Evolutionary conservation across 2,888 invertebrate genomes (phyloP), one percentile per base, ranked within the genome.

Genomic region (Onchidella celtica): DNA sequence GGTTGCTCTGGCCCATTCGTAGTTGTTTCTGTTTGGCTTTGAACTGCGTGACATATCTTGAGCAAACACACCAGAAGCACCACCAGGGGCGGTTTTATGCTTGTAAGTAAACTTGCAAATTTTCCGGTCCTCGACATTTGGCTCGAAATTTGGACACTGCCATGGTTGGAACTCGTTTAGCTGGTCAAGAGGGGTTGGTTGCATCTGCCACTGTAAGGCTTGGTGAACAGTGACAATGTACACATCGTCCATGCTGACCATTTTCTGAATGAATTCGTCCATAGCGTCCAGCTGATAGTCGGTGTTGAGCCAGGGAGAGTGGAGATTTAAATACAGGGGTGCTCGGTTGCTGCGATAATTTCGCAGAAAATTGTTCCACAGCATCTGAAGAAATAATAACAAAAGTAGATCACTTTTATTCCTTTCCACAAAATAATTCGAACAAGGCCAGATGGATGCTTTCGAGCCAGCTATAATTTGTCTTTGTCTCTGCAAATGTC

Each of bases 261-360:
- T 84, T 21, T 87, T 85, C 34, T 88, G 83, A 3, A 91, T 88
- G 83, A 92, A 92, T 36, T 89, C 83, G 66, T 90, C 88, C 89
- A 92, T 89, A 17, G 90, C 91, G 38, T 89, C 90, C 11, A 92
- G 78, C 55, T 90, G 85, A 69, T 87, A 87, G 1, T 87, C 86
- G 14, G 87, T 89, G 76, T 88, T 88, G 79, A 91, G 89, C 90
- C 90, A 97, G 0, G 95, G 95, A 0, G 97, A 95, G 92, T 96
- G 97, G 85, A 98, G 95, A 91, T 97, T 96, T 32, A 98, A 94
- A 2, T 97, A 97, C 85, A 96, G 95, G 0, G 97, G 98, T 0
- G 97, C 97, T 82, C 90, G 40, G 68, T 95, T 96, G 17, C 94
- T 94, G 0, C 94, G 88, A 91, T 96, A 96, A 86, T 96, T 95